Evolutionary conservation across 2,113 vertebrate genomes (phyloP), one percentile per base, ranked within the genome.

Genomic region (Gasterosteus aculeatus): DNA sequence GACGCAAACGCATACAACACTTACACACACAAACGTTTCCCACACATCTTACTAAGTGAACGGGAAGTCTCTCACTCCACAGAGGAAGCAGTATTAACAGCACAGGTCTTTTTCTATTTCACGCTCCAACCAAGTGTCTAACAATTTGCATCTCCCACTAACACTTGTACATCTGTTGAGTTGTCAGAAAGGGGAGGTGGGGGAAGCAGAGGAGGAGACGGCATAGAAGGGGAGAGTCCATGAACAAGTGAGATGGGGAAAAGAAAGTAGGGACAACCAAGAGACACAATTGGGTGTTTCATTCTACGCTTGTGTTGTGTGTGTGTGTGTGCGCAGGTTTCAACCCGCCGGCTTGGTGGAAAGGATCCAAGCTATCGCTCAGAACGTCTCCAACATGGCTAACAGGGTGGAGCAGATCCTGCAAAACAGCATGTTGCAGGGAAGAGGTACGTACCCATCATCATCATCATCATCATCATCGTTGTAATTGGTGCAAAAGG

Each of bases 311-410:
- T 79, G 10, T 72, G 39, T 72, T 62, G 72, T 69, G 60, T 79
- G 66, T 46, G 62, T 74, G 65, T 64, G 19, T 69, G 41, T 73
- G 58, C 31, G 35, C 82, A 99, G 97, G 91, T 93, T 96, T 78
- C 95, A 96, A 76, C 95, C 95, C 26, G 92, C 94, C 0, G 92
- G 95, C 57, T 85, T 99, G 85, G 95, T 99, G 93, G 98, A 99
- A 90, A 95, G 93, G 86, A 98, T 99, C 91, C 97, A 99, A 92
- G 97, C 97, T 72, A 99, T 99, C 15, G 97, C 98, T 58, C 98
- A 97, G 88, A 99, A 99, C 0, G 97, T 99, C 64, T 99, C 97
- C 0, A 96, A 97, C 91, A 98, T 99, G 1, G 97, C 97, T 0
- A 87, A 93, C 71, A 97, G 96, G 75, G 95, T 99, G 85, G 98